These are phyloP conservation scores for Furcifer pardalis DNA, from an alignment of 2,797 vertebrate species.

Conservation along the genomic window DNA sequence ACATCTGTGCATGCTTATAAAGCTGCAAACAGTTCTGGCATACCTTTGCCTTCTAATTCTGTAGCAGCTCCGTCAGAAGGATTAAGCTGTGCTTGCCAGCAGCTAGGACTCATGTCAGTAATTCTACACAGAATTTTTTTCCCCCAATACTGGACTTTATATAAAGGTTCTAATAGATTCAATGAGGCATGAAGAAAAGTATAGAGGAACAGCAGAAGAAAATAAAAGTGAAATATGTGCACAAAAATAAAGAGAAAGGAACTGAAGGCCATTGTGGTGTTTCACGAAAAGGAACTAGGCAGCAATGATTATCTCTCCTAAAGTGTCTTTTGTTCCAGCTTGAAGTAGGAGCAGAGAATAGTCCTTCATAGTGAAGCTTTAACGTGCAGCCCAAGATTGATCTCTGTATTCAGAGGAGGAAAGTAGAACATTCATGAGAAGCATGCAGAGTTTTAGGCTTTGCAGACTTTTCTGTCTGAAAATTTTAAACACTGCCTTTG, in stretches of 20 bases:
- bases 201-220: constrained; percentile 67
- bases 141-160: constrained; percentile 76
- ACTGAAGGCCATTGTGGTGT: constrained; percentile 82
- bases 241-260: constrained; percentile 72
- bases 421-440: constrained; percentile 94
- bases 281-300: constrained; percentile 81
- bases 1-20: not conserved
- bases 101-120: constrained; percentile 67
- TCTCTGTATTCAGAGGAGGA: constrained; percentile 91
- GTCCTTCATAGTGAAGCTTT: constrained; percentile 86
- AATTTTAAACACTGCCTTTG: constrained; percentile 70
- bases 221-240: constrained; percentile 77
- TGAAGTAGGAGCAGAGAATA: constrained; percentile 86
- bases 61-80: constrained; percentile 60
- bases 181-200: constrained; percentile 85
- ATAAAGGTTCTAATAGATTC: constrained; percentile 83
- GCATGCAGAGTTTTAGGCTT: constrained; percentile 89
- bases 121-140: constrained; percentile 75
- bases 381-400: constrained; percentile 85
- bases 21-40: constrained; percentile 36
- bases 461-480: constrained; percentile 68
- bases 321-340: constrained; percentile 90
- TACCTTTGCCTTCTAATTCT: constrained; percentile 59
- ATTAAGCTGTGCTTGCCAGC: constrained; percentile 67
- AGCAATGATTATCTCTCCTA: constrained; percentile 86